Evolutionary conservation across 2,888 invertebrate species (phyloP).

Genomic region (Venusia cambrica): DNA sequence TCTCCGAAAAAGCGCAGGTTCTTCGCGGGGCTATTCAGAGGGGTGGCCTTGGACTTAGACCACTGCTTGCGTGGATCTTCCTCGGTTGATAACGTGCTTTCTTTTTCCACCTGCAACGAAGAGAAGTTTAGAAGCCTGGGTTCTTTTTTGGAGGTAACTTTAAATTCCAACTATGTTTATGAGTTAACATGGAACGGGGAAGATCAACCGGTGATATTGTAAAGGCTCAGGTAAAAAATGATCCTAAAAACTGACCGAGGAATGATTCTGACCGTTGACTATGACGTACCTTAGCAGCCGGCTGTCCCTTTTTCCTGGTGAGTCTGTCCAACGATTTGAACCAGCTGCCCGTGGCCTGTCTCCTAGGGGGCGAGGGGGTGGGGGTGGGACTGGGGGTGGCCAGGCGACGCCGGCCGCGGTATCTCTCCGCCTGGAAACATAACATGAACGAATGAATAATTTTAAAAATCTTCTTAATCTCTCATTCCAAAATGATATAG

Average conservation of each 20-base stretch:
- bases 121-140: no score
- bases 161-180: no score
- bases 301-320: constrained; percentile 83
- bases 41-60: constrained; percentile 53
- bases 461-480: no score
- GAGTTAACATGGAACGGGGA: no score
- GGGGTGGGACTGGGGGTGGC: constrained; percentile 88
- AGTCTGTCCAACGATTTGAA: constrained; percentile 89
- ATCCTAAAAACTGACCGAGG: no score
- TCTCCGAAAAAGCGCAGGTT: constrained; percentile 92
- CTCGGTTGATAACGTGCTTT: constrained; percentile 78
- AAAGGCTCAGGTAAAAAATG: no score
- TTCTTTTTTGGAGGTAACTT: no score
- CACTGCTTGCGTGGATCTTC: constrained; percentile 73
- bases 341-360: constrained; percentile 83
- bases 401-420: constrained; percentile 86
- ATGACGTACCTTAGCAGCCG: constrained; percentile 60
- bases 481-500: no score
- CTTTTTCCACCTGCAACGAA: constrained; percentile 75
- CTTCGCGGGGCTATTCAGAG: constrained; percentile 79
- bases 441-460: neutral
- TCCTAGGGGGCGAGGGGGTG: constrained; percentile 82
- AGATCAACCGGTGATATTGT: neutral
- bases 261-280: no score
- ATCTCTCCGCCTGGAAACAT: constrained; percentile 75